phyloP scores from a whole-genome alignment of 2,888 invertebrate species.

The Pelosia muscerda region DNA sequence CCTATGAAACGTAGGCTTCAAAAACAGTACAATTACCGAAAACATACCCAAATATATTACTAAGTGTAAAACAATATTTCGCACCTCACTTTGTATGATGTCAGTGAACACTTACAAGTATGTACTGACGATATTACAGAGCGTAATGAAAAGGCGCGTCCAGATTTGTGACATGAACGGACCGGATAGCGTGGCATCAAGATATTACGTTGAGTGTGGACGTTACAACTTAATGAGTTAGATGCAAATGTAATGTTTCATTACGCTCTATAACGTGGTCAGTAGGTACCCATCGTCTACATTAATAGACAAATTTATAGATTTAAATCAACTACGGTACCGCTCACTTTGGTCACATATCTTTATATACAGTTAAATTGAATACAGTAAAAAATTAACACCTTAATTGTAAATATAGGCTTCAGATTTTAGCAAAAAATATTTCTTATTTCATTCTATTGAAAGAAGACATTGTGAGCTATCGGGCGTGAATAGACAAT shows the following conservation, averaged over 20 bases:
- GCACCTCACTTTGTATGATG: slow-evolving; percentile 32
- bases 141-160: too few species aligned
- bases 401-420: background rate
- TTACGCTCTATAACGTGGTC: background rate
- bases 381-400: background rate
- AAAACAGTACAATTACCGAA: background rate
- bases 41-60: background rate
- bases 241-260: background rate
- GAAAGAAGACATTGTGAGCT: slow-evolving; percentile 19
- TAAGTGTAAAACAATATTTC: slow-evolving; percentile 28
- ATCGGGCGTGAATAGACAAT: too few species aligned
- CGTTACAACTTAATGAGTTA: background rate
- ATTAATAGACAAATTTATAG: slow-evolving; percentile 24
- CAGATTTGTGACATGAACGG: too few species aligned
- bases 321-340: slow-evolving; percentile 37
- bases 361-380: background rate
- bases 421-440: background rate
- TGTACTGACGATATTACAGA: background rate
- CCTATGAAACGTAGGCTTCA: background rate
- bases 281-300: slow-evolving; percentile 16
- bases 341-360: slow-evolving; percentile 28
- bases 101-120: slow-evolving; percentile 41
- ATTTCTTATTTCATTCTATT: background rate
- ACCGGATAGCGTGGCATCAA: too few species aligned
- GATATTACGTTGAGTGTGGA: too few species aligned